A percentile compares a stretch with the other conserved stretches of the same genome.
phyloP scores from a whole-genome alignment of 2,113 vertebrate genomes.

The Australoheros scitulus region DNA sequence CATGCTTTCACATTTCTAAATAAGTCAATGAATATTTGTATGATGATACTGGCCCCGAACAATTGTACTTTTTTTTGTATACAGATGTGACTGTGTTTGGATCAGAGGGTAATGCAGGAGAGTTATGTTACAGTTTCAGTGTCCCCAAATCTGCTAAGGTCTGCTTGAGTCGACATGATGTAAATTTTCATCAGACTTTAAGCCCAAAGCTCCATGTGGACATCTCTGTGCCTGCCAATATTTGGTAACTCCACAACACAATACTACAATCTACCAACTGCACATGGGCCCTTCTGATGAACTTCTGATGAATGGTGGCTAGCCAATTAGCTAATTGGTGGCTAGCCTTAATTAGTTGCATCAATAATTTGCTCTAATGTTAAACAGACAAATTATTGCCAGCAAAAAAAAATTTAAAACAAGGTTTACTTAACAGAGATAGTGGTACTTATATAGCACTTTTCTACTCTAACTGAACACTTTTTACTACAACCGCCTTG shows the following conservation, averaged over 20 bases:
- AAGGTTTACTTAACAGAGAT: too few relatives aligned
- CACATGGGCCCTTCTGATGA: not conserved
- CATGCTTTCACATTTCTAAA: not conserved
- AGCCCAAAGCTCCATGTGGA: not conserved
- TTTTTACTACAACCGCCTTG: too few relatives aligned
- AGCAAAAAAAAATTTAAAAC: not conserved
- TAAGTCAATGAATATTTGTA: not conserved
- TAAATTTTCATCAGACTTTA: not conserved
- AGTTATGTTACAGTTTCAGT: not conserved
- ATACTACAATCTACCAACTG: not conserved
- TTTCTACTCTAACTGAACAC: too few relatives aligned
- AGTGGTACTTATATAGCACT: too few relatives aligned
- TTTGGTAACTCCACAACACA: not conserved
- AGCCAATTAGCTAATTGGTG: too few relatives aligned
- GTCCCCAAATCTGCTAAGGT: too few relatives aligned
- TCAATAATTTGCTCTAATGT: too few relatives aligned
- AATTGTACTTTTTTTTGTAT: not conserved
- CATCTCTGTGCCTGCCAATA: not conserved
- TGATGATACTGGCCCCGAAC: not conserved
- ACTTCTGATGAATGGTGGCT: too few relatives aligned
- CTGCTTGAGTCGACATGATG: not conserved
- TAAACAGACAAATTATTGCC: not conserved
- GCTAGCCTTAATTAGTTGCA: too few relatives aligned
- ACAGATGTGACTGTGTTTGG: not conserved
- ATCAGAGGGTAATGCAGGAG: not conserved